phyloP scores from a whole-genome alignment of 2,888 invertebrate genomes.

The Imbricaverruca yamaguchii region DNA sequence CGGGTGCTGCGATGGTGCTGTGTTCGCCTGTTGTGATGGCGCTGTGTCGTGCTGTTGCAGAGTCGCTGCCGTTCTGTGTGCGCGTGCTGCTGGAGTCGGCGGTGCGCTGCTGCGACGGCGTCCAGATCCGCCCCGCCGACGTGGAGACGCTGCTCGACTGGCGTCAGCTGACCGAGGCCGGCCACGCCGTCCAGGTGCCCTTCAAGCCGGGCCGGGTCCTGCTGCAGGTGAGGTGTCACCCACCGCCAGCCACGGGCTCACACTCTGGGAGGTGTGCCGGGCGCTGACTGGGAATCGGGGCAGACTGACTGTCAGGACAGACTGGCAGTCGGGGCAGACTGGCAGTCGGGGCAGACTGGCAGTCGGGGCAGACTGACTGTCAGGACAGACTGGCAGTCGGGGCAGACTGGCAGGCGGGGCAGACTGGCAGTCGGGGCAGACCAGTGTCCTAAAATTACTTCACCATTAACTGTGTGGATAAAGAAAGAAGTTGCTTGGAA shows the following conservation, averaged over 20 bases:
- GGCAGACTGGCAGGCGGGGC: too few relatives aligned
- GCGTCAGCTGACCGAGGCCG: not conserved
- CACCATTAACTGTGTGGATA: too few relatives aligned
- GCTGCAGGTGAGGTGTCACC: slow-evolving; percentile 25
- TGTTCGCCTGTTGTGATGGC: slow-evolving; percentile 68
- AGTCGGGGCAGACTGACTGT: too few relatives aligned
- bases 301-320: too few relatives aligned
- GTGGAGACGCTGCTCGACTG: slow-evolving; percentile 25
- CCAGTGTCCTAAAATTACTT: too few relatives aligned
- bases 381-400: too few relatives aligned
- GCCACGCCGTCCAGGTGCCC: slow-evolving; percentile 24
- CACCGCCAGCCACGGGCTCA: not conserved
- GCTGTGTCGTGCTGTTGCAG: slow-evolving; percentile 38
- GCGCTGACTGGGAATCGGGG: too few relatives aligned
- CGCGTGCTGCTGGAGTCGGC: slow-evolving; percentile 28
- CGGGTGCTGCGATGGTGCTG: not conserved
- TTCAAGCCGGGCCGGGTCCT: slow-evolving; percentile 32
- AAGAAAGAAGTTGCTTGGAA: too few relatives aligned
- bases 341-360: too few relatives aligned
- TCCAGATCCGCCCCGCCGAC: slow-evolving; percentile 24
- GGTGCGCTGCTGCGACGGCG: slow-evolving; percentile 28
- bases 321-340: too few relatives aligned
- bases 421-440: too few relatives aligned
- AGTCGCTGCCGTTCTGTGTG: slow-evolving; percentile 27
- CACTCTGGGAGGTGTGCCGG: too few relatives aligned